These are phyloP conservation scores for Crocallis elinguaria DNA, from an alignment of 2,888 invertebrate genomes.

Conservation along the genomic window DNA sequence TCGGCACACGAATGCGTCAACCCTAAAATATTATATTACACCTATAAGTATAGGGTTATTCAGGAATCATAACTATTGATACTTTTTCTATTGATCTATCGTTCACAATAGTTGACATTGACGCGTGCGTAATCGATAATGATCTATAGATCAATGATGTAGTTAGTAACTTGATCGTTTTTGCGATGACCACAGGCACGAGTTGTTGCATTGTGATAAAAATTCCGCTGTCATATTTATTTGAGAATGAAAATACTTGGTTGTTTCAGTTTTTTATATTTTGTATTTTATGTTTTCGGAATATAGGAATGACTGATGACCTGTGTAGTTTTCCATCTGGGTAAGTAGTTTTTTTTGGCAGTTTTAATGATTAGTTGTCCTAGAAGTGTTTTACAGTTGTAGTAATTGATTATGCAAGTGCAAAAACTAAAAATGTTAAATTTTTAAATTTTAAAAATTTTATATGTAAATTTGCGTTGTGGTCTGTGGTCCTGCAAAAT, in stretches of 20 bases:
- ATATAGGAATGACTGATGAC: no score
- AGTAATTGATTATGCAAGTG: no score
- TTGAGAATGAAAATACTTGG: no score
- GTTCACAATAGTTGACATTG: slow-evolving; percentile 64
- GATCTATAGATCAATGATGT: slow-evolving; percentile 62
- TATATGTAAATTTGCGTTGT: no score
- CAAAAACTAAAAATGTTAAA: no score
- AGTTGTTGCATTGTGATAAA: background rate
- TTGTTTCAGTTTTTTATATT: background rate
- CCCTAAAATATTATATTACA: slow-evolving; percentile 79
- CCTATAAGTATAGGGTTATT: slow-evolving; percentile 52
- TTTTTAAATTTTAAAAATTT: no score
- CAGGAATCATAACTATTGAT: slow-evolving; percentile 66
- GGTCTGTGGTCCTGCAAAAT: no score
- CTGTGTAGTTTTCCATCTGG: no score
- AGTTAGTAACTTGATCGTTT: slow-evolving; percentile 62
- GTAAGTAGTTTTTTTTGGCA: no score
- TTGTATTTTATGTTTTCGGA: no score
- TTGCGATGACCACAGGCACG: slow-evolving; percentile 55
- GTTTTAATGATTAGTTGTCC: no score
- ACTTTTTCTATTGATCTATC: slow-evolving; percentile 47
- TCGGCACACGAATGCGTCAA: slow-evolving; percentile 44
- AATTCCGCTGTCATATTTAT: background rate
- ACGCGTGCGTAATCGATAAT: slow-evolving; percentile 69
- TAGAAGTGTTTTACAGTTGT: no score